Evolutionary conservation across 2,797 vertebrate genomes (phyloP).

Genomic region (Myotis vivesi): DNA sequence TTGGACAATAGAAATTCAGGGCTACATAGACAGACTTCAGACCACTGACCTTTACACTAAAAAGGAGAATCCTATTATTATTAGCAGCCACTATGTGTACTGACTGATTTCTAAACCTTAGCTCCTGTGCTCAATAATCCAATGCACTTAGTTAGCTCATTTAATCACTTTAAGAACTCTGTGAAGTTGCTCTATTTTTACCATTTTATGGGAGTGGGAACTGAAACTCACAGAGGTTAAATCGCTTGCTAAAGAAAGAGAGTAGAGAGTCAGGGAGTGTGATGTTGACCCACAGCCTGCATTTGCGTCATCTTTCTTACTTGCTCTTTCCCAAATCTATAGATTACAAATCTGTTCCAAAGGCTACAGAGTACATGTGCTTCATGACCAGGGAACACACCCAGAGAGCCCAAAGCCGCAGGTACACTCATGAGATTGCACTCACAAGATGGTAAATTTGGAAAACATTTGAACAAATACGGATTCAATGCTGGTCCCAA

Average conservation of each 20-base stretch:
- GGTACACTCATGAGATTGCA: not conserved
- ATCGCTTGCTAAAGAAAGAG: not conserved
- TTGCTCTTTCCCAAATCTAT: not conserved
- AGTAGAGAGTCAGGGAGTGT: not conserved
- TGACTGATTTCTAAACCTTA: not conserved
- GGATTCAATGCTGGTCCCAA: not conserved
- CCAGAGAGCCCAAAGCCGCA: not conserved
- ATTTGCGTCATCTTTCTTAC: not conserved
- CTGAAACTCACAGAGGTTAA: not conserved
- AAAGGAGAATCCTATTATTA: not conserved
- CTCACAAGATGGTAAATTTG: not conserved
- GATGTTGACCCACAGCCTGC: not conserved
- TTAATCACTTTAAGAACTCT: not conserved
- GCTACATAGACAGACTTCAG: not conserved
- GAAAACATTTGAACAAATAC: not conserved
- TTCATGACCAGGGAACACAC: not conserved
- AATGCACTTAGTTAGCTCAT: not conserved
- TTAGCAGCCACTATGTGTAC: not conserved
- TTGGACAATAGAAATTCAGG: not conserved
- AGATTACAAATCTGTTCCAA: not conserved
- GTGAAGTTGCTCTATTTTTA: not conserved
- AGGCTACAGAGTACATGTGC: not conserved
- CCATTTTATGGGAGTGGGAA: not conserved
- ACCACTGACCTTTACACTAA: not conserved
- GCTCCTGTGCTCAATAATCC: slow-evolving; percentile 1